These are phyloP conservation scores for Bombus balteatus DNA, from an alignment of 1,140 invertebrate genomes.

Conservation along the genomic window DNA sequence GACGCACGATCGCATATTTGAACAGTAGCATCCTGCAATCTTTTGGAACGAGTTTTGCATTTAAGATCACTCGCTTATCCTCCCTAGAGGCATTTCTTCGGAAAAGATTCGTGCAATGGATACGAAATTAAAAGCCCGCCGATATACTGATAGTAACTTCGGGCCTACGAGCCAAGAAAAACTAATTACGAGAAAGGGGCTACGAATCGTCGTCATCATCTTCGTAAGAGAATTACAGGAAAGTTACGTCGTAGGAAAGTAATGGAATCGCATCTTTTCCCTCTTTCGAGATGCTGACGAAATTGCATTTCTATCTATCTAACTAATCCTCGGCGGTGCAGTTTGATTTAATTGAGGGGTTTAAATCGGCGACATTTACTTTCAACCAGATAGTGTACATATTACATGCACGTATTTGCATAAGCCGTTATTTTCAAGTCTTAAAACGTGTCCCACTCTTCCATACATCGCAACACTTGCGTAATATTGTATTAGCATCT, in stretches of 20 bases:
- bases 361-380: neutral
- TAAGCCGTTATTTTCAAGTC: neutral
- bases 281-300: slow-evolving; percentile 2
- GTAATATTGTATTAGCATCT: neutral
- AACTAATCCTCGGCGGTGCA: slow-evolving; percentile 25
- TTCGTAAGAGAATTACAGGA: slow-evolving; percentile 56
- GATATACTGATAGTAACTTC: slow-evolving; percentile 33
- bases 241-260: slow-evolving; percentile 45
- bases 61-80: neutral
- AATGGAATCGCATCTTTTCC: slow-evolving; percentile 36
- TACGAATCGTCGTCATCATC: slow-evolving; percentile 34
- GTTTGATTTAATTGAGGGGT: slow-evolving; percentile 1
- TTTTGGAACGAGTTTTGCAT: neutral
- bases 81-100: neutral
- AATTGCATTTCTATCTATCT: slow-evolving; percentile 34
- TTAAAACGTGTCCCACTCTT: neutral
- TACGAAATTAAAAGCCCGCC: slow-evolving; percentile 2
- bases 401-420: neutral
- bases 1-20: neutral
- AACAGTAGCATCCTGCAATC: neutral
- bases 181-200: slow-evolving; percentile 59
- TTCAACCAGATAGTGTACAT: neutral
- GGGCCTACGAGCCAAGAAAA: slow-evolving; percentile 27
- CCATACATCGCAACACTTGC: neutral
- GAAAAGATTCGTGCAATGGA: slow-evolving; percentile 6